Conservation (phyloP, 2,888 invertebrate species). For the Smittia sp. region DNA sequence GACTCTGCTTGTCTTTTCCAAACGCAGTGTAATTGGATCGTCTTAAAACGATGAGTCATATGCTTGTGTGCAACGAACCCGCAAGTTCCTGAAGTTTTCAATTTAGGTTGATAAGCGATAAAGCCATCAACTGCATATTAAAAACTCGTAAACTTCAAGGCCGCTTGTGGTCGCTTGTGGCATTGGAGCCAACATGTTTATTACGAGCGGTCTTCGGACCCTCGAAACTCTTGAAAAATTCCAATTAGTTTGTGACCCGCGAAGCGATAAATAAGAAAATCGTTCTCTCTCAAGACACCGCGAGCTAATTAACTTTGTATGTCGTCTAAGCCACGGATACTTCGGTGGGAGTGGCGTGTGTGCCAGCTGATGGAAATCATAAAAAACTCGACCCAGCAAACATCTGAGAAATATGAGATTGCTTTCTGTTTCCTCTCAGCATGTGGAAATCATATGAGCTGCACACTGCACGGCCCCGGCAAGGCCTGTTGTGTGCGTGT, state of each 20-base stretch:
- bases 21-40: neutral
- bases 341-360: neutral
- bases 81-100: too few species aligned
- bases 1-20: neutral
- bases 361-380: slow-evolving; percentile 25
- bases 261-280: neutral
- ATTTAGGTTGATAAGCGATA: neutral
- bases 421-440: slow-evolving; percentile 27
- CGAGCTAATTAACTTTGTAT: slow-evolving; percentile 29
- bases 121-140: neutral
- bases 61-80: too few species aligned
- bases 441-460: slow-evolving; percentile 40
- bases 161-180: neutral
- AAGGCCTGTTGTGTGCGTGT: too few species aligned
- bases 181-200: neutral
- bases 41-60: too few species aligned
- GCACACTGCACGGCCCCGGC: neutral
- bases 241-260: neutral
- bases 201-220: neutral
- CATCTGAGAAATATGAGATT: slow-evolving; percentile 29
- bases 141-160: neutral
- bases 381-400: neutral
- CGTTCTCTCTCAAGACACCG: neutral
- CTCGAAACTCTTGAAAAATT: neutral
- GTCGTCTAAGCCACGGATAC: neutral